Evolutionary conservation across 1,140 invertebrate genomes (phyloP), one percentile per base, ranked within the genome.

Genomic region (Nymphalis io): DNA sequence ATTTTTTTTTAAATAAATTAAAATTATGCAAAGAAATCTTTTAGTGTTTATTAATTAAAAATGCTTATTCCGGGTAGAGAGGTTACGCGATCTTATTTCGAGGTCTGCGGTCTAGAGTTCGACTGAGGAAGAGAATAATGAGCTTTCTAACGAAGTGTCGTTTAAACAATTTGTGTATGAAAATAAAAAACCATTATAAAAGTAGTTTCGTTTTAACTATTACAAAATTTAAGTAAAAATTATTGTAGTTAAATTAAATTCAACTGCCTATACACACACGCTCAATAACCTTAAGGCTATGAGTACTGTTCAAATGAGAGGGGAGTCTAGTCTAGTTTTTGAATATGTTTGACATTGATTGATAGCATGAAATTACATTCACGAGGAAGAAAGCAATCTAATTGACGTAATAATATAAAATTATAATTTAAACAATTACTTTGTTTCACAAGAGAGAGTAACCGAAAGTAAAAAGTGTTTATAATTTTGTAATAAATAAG

Each of bases 401-500:
- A 44, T 60, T 44, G 59, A 16, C 40, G 15, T 44, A 23, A 60
- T 42, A 46, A n/a, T n/a, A 33, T 8, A 3, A 16, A 3, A 18
- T 46, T 46, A 42, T 12, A 42, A 11, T 15, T n/a, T 46, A 46
- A 46, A 46, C 15, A n/a, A n/a, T n/a, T 5, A 6, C 42, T 46
- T 46, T 46, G 15, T 46, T 46, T 55, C 11, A 15, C 51, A 21
- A 55, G 51, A 27, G 51, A 55, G 23, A 55, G 51, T 55, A 55
- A 5, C 23, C 1, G 15, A 15, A 3, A 55, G 27, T 33, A 33
- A 33, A 33, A 33, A 33, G 27, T 8, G 27, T 23, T 27, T 20
- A 4, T 67, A 67, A 65, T 64, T 70, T 64, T 51, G 68, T 65
- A 51, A 60, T 42, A 51, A 68, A 20, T 53, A 20, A 40, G 48